Conservation (phyloP, 53 echinoderm and acorn worm species). For the Echinometra lucunter region DNA sequence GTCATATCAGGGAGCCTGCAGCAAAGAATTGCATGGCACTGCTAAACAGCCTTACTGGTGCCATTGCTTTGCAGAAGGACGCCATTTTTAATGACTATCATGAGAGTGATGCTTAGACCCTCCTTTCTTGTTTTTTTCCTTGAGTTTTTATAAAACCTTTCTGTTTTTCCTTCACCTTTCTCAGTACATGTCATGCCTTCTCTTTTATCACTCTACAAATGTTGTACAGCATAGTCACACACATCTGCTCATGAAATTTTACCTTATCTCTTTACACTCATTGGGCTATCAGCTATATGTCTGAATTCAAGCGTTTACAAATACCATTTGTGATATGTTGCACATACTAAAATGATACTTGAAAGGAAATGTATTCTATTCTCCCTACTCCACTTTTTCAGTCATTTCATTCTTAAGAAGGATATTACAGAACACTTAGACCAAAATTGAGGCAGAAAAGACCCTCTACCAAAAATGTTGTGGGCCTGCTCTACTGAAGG, state of each 20-base stretch:
- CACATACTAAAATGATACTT: not conserved
- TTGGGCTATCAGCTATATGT: not conserved
- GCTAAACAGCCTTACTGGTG: slow-evolving; percentile 24
- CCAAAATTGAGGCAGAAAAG: too few relatives aligned
- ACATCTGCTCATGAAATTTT: not conserved
- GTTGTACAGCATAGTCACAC: not conserved
- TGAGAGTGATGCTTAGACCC: not conserved
- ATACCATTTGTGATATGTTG: not conserved
- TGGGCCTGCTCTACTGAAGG: too few relatives aligned
- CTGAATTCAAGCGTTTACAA: not conserved
- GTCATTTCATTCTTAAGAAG: too few relatives aligned
- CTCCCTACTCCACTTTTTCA: too few relatives aligned
- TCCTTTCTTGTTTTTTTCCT: not conserved
- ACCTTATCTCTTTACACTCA: not conserved
- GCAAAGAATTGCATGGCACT: not conserved
- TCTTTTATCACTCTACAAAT: not conserved
- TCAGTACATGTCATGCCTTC: not conserved
- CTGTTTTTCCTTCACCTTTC: not conserved
- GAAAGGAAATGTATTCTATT: not conserved
- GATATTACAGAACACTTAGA: not conserved
- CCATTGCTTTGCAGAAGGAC: slow-evolving; percentile 41
- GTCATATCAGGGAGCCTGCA: slow-evolving; percentile 39
- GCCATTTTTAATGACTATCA: slow-evolving; percentile 57
- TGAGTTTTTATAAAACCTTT: not conserved
- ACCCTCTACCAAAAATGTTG: too few relatives aligned